Percentiles rank a stretch among this genome's conserved stretches.
Evolutionary conservation across 2,888 invertebrate species (phyloP).

Genomic region (Ophonus ardosiacus): DNA sequence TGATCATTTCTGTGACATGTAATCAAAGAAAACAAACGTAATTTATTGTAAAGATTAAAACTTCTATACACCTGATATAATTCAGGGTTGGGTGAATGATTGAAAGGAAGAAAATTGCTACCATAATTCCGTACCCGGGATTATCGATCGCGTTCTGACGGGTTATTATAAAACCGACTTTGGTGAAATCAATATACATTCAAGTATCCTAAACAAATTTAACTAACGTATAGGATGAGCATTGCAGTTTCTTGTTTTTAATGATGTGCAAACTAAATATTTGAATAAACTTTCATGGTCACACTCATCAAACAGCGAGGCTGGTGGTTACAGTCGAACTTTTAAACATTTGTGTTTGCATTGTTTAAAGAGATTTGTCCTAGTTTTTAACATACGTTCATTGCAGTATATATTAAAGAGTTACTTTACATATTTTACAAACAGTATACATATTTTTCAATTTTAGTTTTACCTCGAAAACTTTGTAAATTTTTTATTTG

Average conservation of each 20-base stretch:
- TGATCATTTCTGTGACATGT: neutral
- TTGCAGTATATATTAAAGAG: neutral
- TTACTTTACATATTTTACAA: neutral
- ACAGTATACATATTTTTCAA: neutral
- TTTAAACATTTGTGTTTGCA: conserved; percentile 19
- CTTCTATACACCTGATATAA: neutral
- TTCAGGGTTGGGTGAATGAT: neutral
- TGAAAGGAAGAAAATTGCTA: conserved; percentile 22
- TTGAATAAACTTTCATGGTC: conserved; percentile 25
- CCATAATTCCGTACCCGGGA: neutral
- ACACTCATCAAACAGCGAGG: conserved; percentile 20
- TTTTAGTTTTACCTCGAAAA: neutral
- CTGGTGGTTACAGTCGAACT: conserved; percentile 15
- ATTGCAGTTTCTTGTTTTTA: conserved; percentile 38
- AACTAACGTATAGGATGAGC: conserved; percentile 3
- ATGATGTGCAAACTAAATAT: conserved; percentile 42
- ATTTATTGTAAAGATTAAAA: conserved; percentile 19
- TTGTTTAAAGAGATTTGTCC: conserved; percentile 3
- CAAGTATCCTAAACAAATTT: conserved; percentile 40
- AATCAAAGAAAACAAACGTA: neutral
- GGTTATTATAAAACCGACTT: conserved; percentile 36
- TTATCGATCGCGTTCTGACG: conserved; percentile 13
- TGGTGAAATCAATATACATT: conserved; percentile 7
- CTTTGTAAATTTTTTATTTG: neutral
- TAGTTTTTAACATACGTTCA: conserved; percentile 14